These are phyloP conservation scores for Dilophus febrilis DNA, from an alignment of 2,888 invertebrate species.

Conservation along the genomic window DNA sequence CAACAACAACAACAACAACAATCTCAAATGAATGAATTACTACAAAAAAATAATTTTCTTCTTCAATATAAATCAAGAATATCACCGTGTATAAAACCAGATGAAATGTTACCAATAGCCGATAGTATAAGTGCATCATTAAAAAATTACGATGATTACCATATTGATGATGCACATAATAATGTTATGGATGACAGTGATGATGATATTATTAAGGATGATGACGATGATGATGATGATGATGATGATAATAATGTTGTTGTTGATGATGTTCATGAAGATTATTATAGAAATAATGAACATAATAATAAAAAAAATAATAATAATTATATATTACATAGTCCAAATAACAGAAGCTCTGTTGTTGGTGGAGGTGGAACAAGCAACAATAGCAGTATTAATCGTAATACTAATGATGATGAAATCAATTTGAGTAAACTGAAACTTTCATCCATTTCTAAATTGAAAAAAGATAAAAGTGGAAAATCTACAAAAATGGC, in stretches of 20 bases:
- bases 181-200: conserved; percentile 27
- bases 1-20: conserved; percentile 9
- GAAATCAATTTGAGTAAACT: too few relatives aligned
- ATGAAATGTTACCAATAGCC: conserved; percentile 22
- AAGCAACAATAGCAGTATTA: too few relatives aligned
- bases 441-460: too few relatives aligned
- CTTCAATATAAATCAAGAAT: conserved; percentile 3
- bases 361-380: too few relatives aligned
- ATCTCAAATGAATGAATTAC: too few relatives aligned
- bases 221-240: conserved; percentile 18
- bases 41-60: conserved; percentile 5
- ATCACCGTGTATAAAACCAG: neutral
- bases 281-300: neutral
- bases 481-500: too few relatives aligned
- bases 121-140: conserved; percentile 27
- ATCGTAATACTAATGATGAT: too few relatives aligned
- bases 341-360: too few relatives aligned
- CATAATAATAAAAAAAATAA: too few relatives aligned
- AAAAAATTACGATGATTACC: conserved; percentile 13
- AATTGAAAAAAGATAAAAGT: too few relatives aligned
- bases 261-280: conserved; percentile 13
- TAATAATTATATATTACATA: too few relatives aligned
- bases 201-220: conserved; percentile 16
- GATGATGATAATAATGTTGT: conserved; percentile 17
- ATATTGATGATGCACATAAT: conserved; percentile 15